phyloP scores from a whole-genome alignment of 2,888 invertebrate species.

The Pollenia amentaria region DNA sequence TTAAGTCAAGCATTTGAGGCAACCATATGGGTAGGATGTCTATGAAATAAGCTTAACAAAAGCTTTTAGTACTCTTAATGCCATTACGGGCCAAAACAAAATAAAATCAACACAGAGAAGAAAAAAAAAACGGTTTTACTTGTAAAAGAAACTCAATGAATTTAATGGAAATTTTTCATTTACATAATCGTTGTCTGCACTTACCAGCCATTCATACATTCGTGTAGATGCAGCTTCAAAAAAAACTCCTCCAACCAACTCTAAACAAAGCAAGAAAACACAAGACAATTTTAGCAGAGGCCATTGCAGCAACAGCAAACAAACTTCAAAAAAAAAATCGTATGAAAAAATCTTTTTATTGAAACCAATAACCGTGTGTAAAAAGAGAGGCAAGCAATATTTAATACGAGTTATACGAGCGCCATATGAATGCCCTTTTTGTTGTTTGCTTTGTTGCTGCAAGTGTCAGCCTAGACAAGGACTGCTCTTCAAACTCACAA shows the following conservation, averaged over 20 bases:
- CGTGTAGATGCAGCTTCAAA: conserved; percentile 56
- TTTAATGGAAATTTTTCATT: conserved; percentile 81
- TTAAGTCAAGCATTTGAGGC: not conserved
- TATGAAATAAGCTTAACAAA: conserved; percentile 48
- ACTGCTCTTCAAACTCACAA: not conserved
- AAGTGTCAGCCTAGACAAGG: conserved; percentile 44
- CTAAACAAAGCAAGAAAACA: not conserved
- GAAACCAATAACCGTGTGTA: conserved; percentile 68
- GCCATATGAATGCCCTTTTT: conserved; percentile 47
- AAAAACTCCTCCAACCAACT: not conserved
- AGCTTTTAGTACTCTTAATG: conserved; percentile 54
- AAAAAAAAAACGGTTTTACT: not conserved
- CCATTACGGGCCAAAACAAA: conserved; percentile 34
- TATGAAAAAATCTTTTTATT: conserved; percentile 34
- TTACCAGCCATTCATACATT: conserved; percentile 50
- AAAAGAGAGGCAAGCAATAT: conserved; percentile 67
- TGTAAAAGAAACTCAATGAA: conserved; percentile 80
- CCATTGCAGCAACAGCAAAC: not conserved
- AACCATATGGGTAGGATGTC: not conserved
- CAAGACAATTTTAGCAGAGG: conserved; percentile 11
- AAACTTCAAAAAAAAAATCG: conserved; percentile 2
- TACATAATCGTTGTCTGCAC: conserved; percentile 78
- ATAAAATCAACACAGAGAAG: conserved; percentile 56
- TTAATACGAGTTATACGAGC: conserved; percentile 29
- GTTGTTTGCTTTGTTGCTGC: conserved; percentile 16